Evolutionary conservation across 2,113 vertebrate species (phyloP).

Genomic region (Chiloscyllium plagiosum): DNA sequence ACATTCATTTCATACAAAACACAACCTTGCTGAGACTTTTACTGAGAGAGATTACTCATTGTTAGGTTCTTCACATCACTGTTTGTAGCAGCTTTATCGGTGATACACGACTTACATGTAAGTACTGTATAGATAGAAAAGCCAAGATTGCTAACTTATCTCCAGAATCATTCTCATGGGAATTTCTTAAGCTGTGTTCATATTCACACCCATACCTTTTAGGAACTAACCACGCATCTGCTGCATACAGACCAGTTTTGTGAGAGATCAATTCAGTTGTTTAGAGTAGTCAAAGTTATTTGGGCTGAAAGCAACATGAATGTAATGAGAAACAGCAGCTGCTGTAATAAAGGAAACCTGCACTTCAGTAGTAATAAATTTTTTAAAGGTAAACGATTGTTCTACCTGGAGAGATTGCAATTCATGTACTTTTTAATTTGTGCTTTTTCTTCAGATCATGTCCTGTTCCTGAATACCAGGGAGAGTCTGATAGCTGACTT

Average conservation of each 20-base stretch:
- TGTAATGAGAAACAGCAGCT: neutral
- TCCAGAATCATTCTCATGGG: neutral
- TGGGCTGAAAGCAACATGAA: neutral
- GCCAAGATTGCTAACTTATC: neutral
- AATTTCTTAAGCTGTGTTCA: neutral
- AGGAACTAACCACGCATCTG: neutral
- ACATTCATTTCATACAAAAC: neutral
- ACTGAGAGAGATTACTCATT: neutral
- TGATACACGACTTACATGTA: neutral
- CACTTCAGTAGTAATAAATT: neutral
- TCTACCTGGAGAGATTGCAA: too few relatives aligned
- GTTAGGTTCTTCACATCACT: neutral
- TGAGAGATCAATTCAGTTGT: neutral
- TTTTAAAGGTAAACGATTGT: neutral
- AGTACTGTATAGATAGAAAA: neutral
- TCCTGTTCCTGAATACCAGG: conserved; percentile 69
- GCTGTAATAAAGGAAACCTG: neutral
- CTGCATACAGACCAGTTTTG: neutral
- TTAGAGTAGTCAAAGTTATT: neutral
- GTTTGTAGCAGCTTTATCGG: neutral
- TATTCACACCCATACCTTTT: neutral
- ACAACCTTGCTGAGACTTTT: neutral
- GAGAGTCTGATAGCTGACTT: conserved; percentile 57
- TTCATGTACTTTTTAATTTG: neutral
- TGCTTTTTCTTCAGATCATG: conserved; percentile 56